A percentile compares a stretch with the other conserved stretches of the same genome.
Conservation (phyloP, 1,140 invertebrate genomes). For the Lordiphosa stackelbergi region DNA sequence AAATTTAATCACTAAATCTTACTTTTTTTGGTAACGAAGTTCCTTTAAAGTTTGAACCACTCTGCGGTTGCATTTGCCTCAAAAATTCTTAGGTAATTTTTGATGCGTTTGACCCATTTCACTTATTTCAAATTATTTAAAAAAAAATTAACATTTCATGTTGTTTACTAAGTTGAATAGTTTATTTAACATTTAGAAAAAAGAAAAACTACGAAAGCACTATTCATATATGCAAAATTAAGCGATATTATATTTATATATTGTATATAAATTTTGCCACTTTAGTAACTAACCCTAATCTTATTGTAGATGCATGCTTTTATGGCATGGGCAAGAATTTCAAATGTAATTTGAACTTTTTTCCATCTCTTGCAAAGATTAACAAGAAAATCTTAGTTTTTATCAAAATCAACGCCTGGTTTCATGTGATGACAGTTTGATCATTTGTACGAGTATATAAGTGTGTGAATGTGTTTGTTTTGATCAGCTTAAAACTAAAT, state of each 20-base stretch:
- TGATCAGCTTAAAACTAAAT: slow-evolving; percentile 49
- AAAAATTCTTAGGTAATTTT: too few species aligned
- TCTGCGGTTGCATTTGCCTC: too few species aligned
- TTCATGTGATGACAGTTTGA: slow-evolving; percentile 51
- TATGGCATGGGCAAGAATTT: slow-evolving; percentile 34
- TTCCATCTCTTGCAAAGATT: slow-evolving; percentile 8
- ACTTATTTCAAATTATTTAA: too few species aligned
- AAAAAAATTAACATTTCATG: too few species aligned
- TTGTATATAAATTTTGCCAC: slow-evolving; percentile 29
- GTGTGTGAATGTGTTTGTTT: slow-evolving; percentile 6
- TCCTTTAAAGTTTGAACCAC: too few species aligned
- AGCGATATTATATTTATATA: slow-evolving; percentile 12
- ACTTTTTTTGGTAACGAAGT: too few species aligned
- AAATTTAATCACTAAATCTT: too few species aligned
- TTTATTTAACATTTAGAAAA: too few species aligned
- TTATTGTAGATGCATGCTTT: slow-evolving; percentile 16
- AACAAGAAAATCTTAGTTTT: slow-evolving; percentile 12
- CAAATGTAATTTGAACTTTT: slow-evolving; percentile 13
- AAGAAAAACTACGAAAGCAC: not conserved
- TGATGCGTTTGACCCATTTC: too few species aligned
- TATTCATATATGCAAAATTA: not conserved
- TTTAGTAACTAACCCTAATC: slow-evolving; percentile 16
- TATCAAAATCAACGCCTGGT: not conserved
- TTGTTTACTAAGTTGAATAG: too few species aligned
- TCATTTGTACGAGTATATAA: slow-evolving; percentile 1